phyloP scores from a whole-genome alignment of 2,113 vertebrate species.

The Xerus inauris region DNA sequence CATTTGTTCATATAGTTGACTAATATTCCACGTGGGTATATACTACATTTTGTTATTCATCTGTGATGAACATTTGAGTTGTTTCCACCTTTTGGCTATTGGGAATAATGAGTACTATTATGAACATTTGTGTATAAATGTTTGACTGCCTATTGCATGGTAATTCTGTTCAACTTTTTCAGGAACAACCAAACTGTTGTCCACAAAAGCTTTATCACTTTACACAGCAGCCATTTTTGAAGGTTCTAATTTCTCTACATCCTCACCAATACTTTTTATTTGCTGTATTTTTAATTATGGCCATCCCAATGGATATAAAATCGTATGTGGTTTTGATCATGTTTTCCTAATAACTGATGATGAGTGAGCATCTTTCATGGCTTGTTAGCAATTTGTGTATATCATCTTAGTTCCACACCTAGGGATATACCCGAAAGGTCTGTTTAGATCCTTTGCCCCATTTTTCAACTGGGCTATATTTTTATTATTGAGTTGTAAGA shows the following conservation, averaged over 20 bases:
- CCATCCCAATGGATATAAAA: neutral
- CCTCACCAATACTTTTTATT: neutral
- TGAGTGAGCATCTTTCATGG: neutral
- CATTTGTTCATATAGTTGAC: neutral
- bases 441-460: neutral
- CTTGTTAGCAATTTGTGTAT: neutral
- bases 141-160: neutral
- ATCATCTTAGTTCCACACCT: neutral
- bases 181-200: neutral
- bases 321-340: neutral
- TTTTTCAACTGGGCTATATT: neutral
- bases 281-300: neutral
- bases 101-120: neutral
- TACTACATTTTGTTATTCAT: neutral
- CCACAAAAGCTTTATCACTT: neutral
- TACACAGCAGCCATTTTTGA: neutral
- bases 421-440: neutral
- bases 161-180: neutral
- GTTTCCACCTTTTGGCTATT: neutral
- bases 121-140: neutral
- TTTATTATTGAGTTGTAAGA: neutral
- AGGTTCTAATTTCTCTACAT: neutral
- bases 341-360: neutral
- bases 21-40: neutral
- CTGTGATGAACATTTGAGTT: neutral